Conservation (phyloP, 2,797 vertebrate genomes). For the Enteromius treurensis region DNA sequence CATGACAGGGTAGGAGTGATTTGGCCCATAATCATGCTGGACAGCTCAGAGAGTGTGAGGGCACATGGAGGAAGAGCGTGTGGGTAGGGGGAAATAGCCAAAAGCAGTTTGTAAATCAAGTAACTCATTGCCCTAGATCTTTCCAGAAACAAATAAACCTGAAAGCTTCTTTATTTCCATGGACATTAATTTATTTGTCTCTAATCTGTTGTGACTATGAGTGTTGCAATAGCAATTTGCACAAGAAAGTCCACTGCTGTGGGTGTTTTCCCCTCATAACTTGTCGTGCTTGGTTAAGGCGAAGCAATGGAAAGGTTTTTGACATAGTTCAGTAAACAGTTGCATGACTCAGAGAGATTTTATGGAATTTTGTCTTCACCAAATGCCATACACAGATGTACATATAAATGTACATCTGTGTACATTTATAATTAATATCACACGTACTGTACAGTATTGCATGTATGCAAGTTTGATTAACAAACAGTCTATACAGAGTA, state of each 20-base stretch:
- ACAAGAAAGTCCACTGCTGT: neutral
- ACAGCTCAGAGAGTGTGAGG: conserved; percentile 77
- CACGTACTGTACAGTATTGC: neutral
- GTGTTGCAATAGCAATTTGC: conserved; percentile 24
- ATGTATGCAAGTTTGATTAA: neutral
- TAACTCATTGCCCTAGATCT: conserved; percentile 10
- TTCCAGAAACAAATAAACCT: neutral
- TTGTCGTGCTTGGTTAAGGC: conserved; percentile 41
- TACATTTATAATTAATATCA: neutral
- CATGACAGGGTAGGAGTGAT: conserved; percentile 82
- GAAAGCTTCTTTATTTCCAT: conserved; percentile 1
- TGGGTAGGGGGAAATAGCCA: neutral
- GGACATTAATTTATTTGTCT: conserved; percentile 21
- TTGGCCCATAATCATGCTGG: conserved; percentile 84
- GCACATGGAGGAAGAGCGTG: conserved; percentile 54
- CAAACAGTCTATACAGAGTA: neutral
- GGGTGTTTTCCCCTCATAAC: conserved; percentile 33
- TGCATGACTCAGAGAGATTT: conserved; percentile 37
- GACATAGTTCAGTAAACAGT: conserved; percentile 48
- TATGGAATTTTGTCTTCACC: conserved; percentile 28
- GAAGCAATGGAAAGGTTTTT: conserved; percentile 32
- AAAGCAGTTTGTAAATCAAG: conserved; percentile 22
- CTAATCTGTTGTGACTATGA: conserved; percentile 11
- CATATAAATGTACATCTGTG: neutral
- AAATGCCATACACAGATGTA: conserved; percentile 9